Evolutionary conservation across 2,797 vertebrate genomes (phyloP).

Genomic region (Gambusia yucatana): DNA sequence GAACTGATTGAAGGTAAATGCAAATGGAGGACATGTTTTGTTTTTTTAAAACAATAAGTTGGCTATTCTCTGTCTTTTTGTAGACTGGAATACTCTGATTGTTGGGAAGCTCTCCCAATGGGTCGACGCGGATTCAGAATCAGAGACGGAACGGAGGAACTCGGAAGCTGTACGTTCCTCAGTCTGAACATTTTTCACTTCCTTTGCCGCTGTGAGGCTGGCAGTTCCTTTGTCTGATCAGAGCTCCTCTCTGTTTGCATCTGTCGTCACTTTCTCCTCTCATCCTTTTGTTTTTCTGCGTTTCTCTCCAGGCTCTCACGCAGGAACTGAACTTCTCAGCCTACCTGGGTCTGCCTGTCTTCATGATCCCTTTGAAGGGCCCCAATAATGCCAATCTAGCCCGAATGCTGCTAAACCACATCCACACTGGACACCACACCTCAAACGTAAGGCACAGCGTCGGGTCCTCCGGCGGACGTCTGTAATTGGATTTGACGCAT

Average conservation of each 20-base stretch:
- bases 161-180: conserved; percentile 86
- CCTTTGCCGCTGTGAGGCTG: neutral
- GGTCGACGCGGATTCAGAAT: conserved; percentile 89
- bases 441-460: conserved; percentile 83
- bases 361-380: conserved; percentile 88
- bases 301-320: conserved; percentile 83
- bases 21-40: neutral
- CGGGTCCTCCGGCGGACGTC: neutral
- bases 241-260: neutral
- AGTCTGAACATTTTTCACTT: neutral
- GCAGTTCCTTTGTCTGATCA: neutral
- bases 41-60: neutral
- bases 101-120: conserved; percentile 93
- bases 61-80: neutral
- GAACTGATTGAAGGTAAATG: neutral
- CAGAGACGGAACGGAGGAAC: conserved; percentile 86
- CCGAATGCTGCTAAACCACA: conserved; percentile 89
- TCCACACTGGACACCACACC: conserved; percentile 92
- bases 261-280: neutral
- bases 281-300: neutral
- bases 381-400: conserved; percentile 88
- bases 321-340: conserved; percentile 94
- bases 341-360: conserved; percentile 92
- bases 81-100: conserved; percentile 95
- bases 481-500: neutral